A percentile compares a stretch with the other conserved stretches of the same genome.
Evolutionary conservation across 2,797 vertebrate species (phyloP).

Genomic region (Heteromormyrus szaboi): DNA sequence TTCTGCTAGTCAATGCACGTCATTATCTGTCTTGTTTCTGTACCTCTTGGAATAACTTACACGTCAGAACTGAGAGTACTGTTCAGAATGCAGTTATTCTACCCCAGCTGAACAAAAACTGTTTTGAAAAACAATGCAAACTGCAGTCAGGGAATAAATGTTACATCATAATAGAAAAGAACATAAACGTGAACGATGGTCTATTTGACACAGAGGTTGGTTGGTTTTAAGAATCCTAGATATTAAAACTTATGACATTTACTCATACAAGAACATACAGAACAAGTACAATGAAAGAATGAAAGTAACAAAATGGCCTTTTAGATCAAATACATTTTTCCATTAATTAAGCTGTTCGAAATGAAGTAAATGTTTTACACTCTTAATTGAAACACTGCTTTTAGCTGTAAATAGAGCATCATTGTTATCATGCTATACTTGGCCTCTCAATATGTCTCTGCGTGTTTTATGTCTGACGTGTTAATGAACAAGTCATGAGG

Average conservation of each 20-base stretch:
- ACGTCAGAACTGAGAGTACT: neutral
- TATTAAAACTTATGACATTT: neutral
- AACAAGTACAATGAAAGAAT: neutral
- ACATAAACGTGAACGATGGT: neutral
- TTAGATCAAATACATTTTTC: neutral
- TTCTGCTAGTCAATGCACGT: neutral
- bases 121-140: neutral
- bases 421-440: neutral
- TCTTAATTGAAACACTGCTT: neutral
- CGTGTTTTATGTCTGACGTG: neutral
- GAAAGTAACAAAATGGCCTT: neutral
- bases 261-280: neutral
- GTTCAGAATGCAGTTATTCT: neutral
- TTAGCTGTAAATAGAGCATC: neutral
- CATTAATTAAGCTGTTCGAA: neutral
- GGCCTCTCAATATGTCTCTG: neutral
- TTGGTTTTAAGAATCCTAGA: neutral
- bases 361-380: neutral
- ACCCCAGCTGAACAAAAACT: neutral
- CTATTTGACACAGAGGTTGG: neutral
- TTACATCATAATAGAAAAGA: neutral
- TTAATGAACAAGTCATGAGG: slow-evolving; percentile 20
- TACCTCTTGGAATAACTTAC: neutral
- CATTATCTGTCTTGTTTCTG: neutral
- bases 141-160: neutral